Evolutionary conservation across 2,797 vertebrate species (phyloP), one percentile per base, ranked within the genome.

Genomic region (Aselliscus stoliczkanus): DNA sequence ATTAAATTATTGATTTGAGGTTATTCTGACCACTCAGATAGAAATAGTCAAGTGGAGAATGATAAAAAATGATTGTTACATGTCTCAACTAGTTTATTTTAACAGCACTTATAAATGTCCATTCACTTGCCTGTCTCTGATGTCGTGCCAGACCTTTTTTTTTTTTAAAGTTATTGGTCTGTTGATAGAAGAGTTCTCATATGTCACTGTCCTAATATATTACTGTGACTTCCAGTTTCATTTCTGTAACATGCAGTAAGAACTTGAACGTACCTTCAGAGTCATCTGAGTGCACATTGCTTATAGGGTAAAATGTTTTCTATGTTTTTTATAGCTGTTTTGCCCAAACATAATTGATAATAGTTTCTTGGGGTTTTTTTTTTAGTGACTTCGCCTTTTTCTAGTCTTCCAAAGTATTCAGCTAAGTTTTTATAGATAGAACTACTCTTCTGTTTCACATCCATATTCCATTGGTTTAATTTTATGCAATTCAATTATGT

Each of bases 1-100:
- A 83, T 87, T 90, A 92, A 83, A 93, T 91, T 76, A 76, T 42
- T 96, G 72, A 93, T 82, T 86, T 90, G 77, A 81, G 11, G 34
- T 81, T 96, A 65, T 83, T 79, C 47, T 82, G 34, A 54, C 60
- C 62, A 80, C 42, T 73, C 20, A 75, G 44, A 79, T 72, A 65
- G 77, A 96, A 95, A 90, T 87, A 47, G 37, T 89, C 29, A 81
- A 90, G 39, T 85, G 50, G 73, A 76, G 14, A 83, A 70, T 88
- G 67, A 62, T 88, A 79, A 84, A 92, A 81, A 80, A 69, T 72
- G 72, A 67, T 84, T 56, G 20, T 90, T 90, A 8, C 10, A 31
- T 91, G 47, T 88, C 56, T 81, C 42, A 73, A 2, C 39, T 60
- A 82, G 82, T 70, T 88, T 69, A 42, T 81, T 93, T 91, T 79